phyloP scores from a whole-genome alignment of 2,888 invertebrate genomes.

The Mycalesis mineus region DNA sequence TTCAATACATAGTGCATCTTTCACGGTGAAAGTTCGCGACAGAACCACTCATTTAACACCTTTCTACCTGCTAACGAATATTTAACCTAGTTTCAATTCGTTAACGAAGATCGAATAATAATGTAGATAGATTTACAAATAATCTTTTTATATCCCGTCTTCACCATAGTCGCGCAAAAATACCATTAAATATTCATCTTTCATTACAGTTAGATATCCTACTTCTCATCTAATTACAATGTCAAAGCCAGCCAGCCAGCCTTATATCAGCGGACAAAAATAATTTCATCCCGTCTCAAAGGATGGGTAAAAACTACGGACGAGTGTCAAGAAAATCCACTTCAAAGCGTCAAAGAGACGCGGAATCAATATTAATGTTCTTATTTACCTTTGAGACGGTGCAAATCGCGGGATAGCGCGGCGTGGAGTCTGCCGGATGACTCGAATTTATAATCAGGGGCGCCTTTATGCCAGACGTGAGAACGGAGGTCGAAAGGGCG shows the following conservation, averaged over 20 bases:
- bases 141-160: background rate
- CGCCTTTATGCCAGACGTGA: constrained; percentile 62
- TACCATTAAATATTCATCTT: background rate
- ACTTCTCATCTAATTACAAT: constrained; percentile 35
- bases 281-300: constrained; percentile 54
- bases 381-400: constrained; percentile 70
- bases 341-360: constrained; percentile 65
- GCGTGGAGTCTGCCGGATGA: constrained; percentile 58
- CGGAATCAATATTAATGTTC: constrained; percentile 73
- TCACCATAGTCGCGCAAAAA: background rate
- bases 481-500: constrained; percentile 65
- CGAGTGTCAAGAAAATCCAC: constrained; percentile 55
- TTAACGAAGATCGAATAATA: background rate
- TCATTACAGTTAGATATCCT: background rate
- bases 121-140: background rate
- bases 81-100: constrained; percentile 8
- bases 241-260: constrained; percentile 34
- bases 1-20: constrained; percentile 2
- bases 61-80: constrained; percentile 4
- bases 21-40: constrained; percentile 7
- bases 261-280: constrained; percentile 30
- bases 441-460: constrained; percentile 71
- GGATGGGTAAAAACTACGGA: constrained; percentile 52
- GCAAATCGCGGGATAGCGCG: constrained; percentile 48
- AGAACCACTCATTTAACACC: constrained; percentile 1